Base-by-base conservation (phyloP, 2,888 invertebrate species). In the Pollenia griseotomentosa region DNA sequence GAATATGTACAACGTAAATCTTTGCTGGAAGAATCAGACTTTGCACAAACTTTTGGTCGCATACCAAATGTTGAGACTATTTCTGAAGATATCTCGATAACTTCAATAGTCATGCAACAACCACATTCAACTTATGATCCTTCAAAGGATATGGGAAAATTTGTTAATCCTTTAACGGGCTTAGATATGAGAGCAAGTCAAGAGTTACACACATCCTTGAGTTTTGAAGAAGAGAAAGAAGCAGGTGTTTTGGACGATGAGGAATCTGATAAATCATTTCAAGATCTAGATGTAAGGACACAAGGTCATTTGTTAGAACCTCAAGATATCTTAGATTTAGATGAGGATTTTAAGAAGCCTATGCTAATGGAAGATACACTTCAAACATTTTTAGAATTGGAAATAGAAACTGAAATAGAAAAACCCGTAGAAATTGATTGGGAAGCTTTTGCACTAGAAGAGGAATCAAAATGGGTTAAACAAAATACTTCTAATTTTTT, bases 51-150 rank as follows among this genome's bases (percentile, higher is more conserved):
- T 0, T 86, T 92, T 11, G 87, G 84, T 12, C 2, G 89, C 9
- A 84, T 91, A 12, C 88, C 90, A 0, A 88, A 89, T 23, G 48
- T 91, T 3, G 88, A 88, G 7, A 82, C 86, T 19, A 87, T 90
- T 44, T 85, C 83, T 5, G 19, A 11, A 0, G 89, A 90, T 51
- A 10, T 8, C 1, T 89, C 87, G 0, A 6, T 9, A 2, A 1
- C 4, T 1, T 40, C 55, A 12, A 10, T 55, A 0, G 0, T 16
- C 12, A 5, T 16, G 40, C 71, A 66, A 46, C 53, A 12, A 23
- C 14, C 23, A 0, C 5, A 0, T 16, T 2, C 8, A 2, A 0
- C 11, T 3, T 1, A 23, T 48, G 3, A 33, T 8, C 8, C n/a
- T 0, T 55, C 9, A 3, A 40, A n/a, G 16, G 87, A 88, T 70